Conservation (phyloP, 2,113 vertebrate genomes). For the Leptocoma aspasia region DNA sequence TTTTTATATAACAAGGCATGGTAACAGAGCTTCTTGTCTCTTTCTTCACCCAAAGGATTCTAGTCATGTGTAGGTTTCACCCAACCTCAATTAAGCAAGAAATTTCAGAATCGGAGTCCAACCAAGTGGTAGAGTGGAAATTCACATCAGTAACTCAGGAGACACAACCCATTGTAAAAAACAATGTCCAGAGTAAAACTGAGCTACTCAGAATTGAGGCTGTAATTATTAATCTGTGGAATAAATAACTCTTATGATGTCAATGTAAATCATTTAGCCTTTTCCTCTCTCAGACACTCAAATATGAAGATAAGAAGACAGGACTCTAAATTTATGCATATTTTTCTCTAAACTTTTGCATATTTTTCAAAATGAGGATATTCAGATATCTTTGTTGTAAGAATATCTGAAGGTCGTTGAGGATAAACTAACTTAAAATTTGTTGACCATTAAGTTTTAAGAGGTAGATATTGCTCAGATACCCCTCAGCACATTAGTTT, state of each 20-base stretch:
- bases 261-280: not conserved
- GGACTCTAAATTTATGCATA: not conserved
- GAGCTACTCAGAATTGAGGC: not conserved
- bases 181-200: not conserved
- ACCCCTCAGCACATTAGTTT: not conserved
- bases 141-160: not conserved
- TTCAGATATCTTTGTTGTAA: not conserved
- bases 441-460: not conserved
- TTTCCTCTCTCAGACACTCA: not conserved
- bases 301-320: not conserved
- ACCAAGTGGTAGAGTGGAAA: not conserved
- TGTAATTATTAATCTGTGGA: not conserved
- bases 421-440: not conserved
- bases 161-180: not conserved
- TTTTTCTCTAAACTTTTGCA: not conserved
- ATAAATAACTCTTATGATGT: not conserved
- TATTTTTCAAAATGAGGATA: not conserved
- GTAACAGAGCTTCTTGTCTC: not conserved
- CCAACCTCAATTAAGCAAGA: not conserved
- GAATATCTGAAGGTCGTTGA: not conserved
- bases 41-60: not conserved
- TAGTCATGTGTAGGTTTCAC: not conserved
- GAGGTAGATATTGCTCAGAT: not conserved
- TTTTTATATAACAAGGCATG: not conserved
- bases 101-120: not conserved